Evolutionary conservation across 2,888 invertebrate genomes (phyloP).

Genomic region (Apocheima hispidaria): DNA sequence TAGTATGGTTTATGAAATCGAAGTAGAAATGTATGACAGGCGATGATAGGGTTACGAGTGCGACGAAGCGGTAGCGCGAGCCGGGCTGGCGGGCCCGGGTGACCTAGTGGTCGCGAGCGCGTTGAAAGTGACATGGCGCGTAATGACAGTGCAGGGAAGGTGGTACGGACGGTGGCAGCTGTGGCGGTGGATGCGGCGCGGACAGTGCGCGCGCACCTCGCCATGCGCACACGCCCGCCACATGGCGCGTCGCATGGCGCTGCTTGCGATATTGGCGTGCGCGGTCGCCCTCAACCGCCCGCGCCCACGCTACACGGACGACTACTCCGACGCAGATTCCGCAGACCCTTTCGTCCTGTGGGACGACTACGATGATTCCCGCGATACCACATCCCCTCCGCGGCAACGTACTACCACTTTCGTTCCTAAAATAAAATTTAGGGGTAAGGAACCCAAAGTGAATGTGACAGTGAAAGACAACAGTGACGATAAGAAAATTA

Average conservation of each 20-base stretch:
- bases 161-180: conserved; percentile 54
- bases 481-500: conserved; percentile 66
- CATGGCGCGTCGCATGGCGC: conserved; percentile 85
- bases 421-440: conserved; percentile 74
- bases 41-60: conserved; percentile 15
- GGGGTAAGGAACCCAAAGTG: conserved; percentile 67
- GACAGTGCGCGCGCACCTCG: conserved; percentile 84
- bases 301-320: conserved; percentile 50
- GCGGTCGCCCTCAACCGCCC: conserved; percentile 66
- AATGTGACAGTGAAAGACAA: conserved; percentile 72
- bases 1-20: conserved; percentile 5
- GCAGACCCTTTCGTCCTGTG: conserved; percentile 69
- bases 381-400: conserved; percentile 63
- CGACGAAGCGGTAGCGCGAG: conserved; percentile 17
- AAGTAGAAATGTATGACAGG: conserved; percentile 2
- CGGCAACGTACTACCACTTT: conserved; percentile 56
- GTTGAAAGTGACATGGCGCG: conserved; percentile 78
- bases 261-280: conserved; percentile 78
- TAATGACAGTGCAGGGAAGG: conserved; percentile 78
- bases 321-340: conserved; percentile 68
- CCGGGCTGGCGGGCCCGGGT: conserved; percentile 56
- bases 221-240: conserved; percentile 82
- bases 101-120: conserved; percentile 74
- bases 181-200: conserved; percentile 54
- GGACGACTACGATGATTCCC: conserved; percentile 75